A percentile compares a stretch with the other conserved stretches of the same genome.
Conservation (phyloP, 92 coral and sea anemone species). For the Porites rus region DNA sequence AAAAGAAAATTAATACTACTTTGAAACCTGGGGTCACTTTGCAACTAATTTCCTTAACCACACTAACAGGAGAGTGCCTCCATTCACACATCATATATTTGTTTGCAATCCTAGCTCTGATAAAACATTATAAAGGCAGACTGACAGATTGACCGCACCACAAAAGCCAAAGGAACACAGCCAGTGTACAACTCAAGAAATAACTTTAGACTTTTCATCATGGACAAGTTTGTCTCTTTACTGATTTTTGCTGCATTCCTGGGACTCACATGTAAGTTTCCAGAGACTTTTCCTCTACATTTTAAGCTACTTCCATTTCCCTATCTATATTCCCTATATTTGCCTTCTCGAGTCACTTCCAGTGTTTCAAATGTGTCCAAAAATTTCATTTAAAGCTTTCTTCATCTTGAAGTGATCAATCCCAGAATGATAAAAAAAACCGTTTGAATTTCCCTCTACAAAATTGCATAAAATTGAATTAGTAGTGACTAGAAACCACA, state of each 20-base stretch:
- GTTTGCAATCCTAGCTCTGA: constrained; percentile 35
- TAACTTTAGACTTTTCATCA: constrained; percentile 11
- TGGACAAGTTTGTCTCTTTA: constrained; percentile 46
- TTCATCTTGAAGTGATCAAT: background rate
- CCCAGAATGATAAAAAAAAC: background rate
- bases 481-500: background rate
- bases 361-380: too few relatives aligned
- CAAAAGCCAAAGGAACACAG: constrained; percentile 38
- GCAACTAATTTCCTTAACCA: constrained; percentile 69
- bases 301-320: background rate
- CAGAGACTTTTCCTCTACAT: background rate
- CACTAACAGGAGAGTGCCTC: constrained; percentile 42
- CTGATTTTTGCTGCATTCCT: constrained; percentile 56
- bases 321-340: too few relatives aligned
- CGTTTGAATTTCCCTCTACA: background rate
- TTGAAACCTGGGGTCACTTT: constrained; percentile 72
- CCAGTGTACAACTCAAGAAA: background rate
- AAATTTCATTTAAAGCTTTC: too few relatives aligned
- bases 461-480: background rate
- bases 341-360: too few relatives aligned
- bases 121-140: constrained; percentile 38
- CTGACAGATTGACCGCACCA: constrained; percentile 1
- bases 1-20: constrained; percentile 51
- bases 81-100: constrained; percentile 48
- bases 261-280: constrained; percentile 62